Evolutionary conservation across 2,888 invertebrate species (phyloP).

Genomic region (Ernsta delagoae): DNA sequence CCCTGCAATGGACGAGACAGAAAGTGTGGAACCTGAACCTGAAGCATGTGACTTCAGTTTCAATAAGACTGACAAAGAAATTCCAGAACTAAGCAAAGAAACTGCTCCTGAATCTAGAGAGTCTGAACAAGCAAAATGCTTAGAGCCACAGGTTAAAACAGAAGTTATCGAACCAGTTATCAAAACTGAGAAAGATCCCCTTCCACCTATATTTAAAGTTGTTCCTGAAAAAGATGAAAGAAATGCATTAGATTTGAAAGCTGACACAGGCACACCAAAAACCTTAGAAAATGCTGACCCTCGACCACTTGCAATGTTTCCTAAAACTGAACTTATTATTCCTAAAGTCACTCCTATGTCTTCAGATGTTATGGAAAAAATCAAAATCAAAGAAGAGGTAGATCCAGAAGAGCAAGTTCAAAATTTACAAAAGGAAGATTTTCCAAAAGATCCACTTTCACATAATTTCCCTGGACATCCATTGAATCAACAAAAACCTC

Average conservation of each 20-base stretch:
- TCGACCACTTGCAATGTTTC: slow-evolving; percentile 65
- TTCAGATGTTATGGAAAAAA: slow-evolving; percentile 76
- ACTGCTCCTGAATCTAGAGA: slow-evolving; percentile 61
- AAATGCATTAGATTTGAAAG: slow-evolving; percentile 71
- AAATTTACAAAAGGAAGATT: slow-evolving; percentile 77
- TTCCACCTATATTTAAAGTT: slow-evolving; percentile 63
- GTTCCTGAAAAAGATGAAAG: slow-evolving; percentile 70
- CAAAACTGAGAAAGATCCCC: slow-evolving; percentile 72
- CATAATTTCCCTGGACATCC: slow-evolving; percentile 74
- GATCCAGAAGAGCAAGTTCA: slow-evolving; percentile 74
- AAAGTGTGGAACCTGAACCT: slow-evolving; percentile 79
- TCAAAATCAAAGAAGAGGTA: slow-evolving; percentile 82
- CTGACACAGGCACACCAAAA: slow-evolving; percentile 63
- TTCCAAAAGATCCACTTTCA: slow-evolving; percentile 74
- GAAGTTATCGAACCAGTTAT: slow-evolving; percentile 65
- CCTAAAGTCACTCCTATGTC: slow-evolving; percentile 85
- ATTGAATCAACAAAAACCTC: slow-evolving; percentile 66
- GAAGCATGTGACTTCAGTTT: slow-evolving; percentile 81
- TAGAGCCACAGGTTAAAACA: slow-evolving; percentile 66
- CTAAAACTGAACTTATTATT: slow-evolving; percentile 87
- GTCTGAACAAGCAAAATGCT: slow-evolving; percentile 56
- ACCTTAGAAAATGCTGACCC: slow-evolving; percentile 62
- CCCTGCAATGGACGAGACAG: slow-evolving; percentile 90
- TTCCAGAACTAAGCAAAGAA: slow-evolving; percentile 69
- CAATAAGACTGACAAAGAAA: slow-evolving; percentile 75